phyloP scores from a whole-genome alignment of 2,888 invertebrate genomes.

The Galeopsomyia nigrocyanea region DNA sequence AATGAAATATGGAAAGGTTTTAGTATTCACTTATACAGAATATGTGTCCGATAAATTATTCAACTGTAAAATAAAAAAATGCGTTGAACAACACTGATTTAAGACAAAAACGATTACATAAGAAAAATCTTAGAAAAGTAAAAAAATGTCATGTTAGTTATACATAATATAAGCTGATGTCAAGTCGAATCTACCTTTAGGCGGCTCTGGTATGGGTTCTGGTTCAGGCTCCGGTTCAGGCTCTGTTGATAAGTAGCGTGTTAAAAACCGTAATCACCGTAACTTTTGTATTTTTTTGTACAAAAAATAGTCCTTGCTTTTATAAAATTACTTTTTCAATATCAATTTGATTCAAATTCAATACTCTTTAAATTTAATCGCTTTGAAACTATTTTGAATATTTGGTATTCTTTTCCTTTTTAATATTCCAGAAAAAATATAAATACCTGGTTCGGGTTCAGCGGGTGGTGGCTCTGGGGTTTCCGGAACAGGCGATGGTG shows the following conservation, averaged over 20 bases:
- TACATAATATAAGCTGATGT: slow-evolving; percentile 42
- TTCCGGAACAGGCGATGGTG: slow-evolving; percentile 51
- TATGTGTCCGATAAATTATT: no score
- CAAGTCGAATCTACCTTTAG: slow-evolving; percentile 48
- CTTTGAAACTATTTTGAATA: neutral
- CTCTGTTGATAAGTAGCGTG: slow-evolving; percentile 28
- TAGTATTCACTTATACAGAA: no score
- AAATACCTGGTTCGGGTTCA: slow-evolving; percentile 52
- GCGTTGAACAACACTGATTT: neutral
- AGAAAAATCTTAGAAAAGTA: neutral
- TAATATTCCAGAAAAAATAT: neutral
- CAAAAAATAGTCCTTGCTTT: no score
- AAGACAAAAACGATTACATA: neutral
- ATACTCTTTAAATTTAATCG: neutral
- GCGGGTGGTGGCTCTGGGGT: slow-evolving; percentile 56
- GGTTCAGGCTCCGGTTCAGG: slow-evolving; percentile 52
- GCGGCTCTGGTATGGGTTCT: slow-evolving; percentile 54
- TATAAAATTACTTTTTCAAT: neutral
- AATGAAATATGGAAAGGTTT: no score
- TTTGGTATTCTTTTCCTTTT: neutral
- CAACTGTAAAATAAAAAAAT: neutral
- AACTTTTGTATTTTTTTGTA: slow-evolving; percentile 3
- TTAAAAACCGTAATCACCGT: neutral
- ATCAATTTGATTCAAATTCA: neutral
- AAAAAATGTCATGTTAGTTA: slow-evolving; percentile 21